phyloP scores from a whole-genome alignment of 2,888 invertebrate species.

The Drosophila mimica region DNA sequence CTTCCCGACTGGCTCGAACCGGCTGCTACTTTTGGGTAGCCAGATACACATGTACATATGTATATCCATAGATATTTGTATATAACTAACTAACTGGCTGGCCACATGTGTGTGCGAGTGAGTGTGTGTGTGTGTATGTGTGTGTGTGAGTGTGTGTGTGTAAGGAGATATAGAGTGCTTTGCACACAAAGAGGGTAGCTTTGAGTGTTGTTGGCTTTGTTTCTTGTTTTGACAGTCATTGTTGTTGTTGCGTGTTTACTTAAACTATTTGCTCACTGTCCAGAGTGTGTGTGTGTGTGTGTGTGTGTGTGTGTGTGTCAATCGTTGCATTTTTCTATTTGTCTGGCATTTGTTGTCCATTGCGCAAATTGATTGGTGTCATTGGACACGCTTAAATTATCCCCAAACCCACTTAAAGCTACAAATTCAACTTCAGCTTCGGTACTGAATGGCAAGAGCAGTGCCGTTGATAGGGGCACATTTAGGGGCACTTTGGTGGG shows the following conservation, averaged over 20 bases:
- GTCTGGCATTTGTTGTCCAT: conserved; percentile 44
- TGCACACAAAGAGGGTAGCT: conserved; percentile 61
- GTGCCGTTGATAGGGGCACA: conserved; percentile 23
- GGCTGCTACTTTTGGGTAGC: conserved; percentile 30
- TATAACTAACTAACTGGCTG: conserved; percentile 67
- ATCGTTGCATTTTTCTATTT: conserved; percentile 32
- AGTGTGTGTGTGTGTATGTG: conserved; percentile 5
- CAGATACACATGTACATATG: conserved; percentile 18
- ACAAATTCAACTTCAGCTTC: conserved; percentile 1
- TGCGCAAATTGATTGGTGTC: conserved; percentile 55
- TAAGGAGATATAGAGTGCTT: conserved; percentile 56
- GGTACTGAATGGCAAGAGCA: conserved; percentile 2
- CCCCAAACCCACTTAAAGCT: background rate
- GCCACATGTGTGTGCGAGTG: background rate
- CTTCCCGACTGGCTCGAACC: conserved; percentile 32
- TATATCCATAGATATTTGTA: conserved; percentile 67
- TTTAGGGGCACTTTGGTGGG: conserved; percentile 41
- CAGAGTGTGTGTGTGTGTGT: conserved; percentile 14
- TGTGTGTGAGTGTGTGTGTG: conserved; percentile 8
- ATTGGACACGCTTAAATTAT: conserved; percentile 23
- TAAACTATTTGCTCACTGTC: conserved; percentile 67
- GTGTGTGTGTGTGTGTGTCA: conserved; percentile 11
- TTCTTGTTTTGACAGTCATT: conserved; percentile 28
- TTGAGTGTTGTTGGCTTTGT: conserved; percentile 52
- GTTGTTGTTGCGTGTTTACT: conserved; percentile 55